Evolutionary conservation across 1,140 invertebrate species (phyloP), one percentile per base, ranked within the genome.

Genomic region (Anagrus nilaparvatae): DNA sequence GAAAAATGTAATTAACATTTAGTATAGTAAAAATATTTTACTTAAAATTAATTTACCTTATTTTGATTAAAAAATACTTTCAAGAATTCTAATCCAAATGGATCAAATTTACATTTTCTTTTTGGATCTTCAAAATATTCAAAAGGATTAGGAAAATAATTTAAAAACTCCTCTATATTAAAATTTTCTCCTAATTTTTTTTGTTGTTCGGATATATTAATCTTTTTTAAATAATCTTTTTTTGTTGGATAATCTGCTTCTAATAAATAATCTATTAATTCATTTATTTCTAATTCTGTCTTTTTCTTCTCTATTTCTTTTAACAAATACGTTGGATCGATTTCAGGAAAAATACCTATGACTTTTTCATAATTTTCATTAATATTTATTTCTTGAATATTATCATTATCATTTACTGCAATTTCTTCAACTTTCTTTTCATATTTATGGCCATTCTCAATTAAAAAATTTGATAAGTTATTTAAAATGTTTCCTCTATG

Each of bases 121-220:
- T 54, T 58, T 10, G 52, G 54, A 51, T 70, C 52, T 18, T 46
- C 45, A 51, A 71, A 74, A 44, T 61, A 58, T 23, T 53, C 49
- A 13, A 61, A 41, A 5, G 73, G 74, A 50, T 73, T 58, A 13
- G 68, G 60, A 54, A 72, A 68, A 13, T 61, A 54, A 32, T 67
- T 53, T 14, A 76, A 47, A 50, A 74, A 73, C 23, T 66, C 60
- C 34, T 67, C 54, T 10, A 70, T 47, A 25, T 59, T 51, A 44
- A 71, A 67, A 5, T 63, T 47, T 6, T 47, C 40, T 2, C 53
- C 54, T 35, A 54, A 59, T 18, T 50, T 51, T 35, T 60, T 54
- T 24, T 54, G 31, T 23, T 52, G 6, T 30, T 33, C 14, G 32
- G 13, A 14, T 41, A 40, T 7, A 9, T 25, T 34, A 30, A 27